Conservation (phyloP, 1,140 invertebrate genomes). For the Scaptomyza montana region DNA sequence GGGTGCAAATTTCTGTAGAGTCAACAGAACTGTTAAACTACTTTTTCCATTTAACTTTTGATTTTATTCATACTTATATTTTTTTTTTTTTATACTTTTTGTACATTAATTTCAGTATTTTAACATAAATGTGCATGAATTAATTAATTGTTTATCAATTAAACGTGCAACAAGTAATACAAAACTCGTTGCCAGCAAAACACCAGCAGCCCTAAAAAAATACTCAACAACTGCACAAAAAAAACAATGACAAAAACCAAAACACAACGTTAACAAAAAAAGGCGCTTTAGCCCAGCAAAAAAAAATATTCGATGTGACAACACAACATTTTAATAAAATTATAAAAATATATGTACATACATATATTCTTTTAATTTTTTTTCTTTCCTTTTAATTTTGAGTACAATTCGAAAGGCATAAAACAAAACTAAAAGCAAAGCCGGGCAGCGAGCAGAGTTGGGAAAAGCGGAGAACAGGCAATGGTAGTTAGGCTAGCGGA, state of each 20-base stretch:
- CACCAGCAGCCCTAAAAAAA: constrained; percentile 37
- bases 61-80: constrained; percentile 3
- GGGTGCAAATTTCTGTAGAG: constrained; percentile 56
- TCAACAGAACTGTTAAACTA: constrained; percentile 72
- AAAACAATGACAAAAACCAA: constrained; percentile 73
- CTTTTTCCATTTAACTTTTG: constrained; percentile 55
- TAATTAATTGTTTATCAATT: constrained; percentile 82
- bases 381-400: constrained; percentile 8
- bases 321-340: constrained; percentile 36
- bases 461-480: constrained; percentile 6
- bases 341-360: constrained; percentile 1
- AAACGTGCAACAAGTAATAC: constrained; percentile 66
- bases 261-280: constrained; percentile 73
- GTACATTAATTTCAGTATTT: constrained; percentile 76
- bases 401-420: not conserved
- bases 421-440: constrained; percentile 29
- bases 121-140: constrained; percentile 81
- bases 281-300: constrained; percentile 64
- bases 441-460: not conserved
- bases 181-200: constrained; percentile 26
- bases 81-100: constrained; percentile 28
- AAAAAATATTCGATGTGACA: constrained; percentile 50
- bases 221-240: constrained; percentile 52
- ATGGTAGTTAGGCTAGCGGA: constrained; percentile 25
- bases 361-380: constrained; percentile 38